These are phyloP conservation scores for Notodromas monacha DNA, from an alignment of 2,888 invertebrate genomes.

Conservation along the genomic window DNA sequence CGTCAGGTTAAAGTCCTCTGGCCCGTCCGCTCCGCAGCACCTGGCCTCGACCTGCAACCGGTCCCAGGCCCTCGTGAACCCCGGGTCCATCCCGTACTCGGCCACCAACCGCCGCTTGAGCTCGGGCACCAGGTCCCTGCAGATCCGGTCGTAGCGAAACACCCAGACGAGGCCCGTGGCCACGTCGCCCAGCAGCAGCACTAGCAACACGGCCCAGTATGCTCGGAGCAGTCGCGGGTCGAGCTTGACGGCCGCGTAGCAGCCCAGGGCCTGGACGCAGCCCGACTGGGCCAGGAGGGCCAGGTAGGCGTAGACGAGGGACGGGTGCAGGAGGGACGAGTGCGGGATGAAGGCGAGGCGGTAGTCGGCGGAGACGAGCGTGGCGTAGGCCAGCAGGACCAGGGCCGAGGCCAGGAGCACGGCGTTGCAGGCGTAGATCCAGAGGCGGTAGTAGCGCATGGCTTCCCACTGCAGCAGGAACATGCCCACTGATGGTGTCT, in stretches of 20 bases:
- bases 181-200: conserved; percentile 45
- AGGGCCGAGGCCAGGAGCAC: conserved; percentile 48
- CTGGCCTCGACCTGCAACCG: conserved; percentile 24
- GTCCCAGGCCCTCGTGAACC: conserved; percentile 23
- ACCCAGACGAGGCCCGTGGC: conserved; percentile 56
- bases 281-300: conserved; percentile 38
- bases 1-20: conserved; percentile 25
- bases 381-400: conserved; percentile 41
- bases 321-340: conserved; percentile 31
- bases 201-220: conserved; percentile 45
- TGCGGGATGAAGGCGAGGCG: conserved; percentile 10
- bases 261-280: conserved; percentile 28
- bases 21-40: conserved; percentile 45
- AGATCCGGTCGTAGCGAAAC: conserved; percentile 37
- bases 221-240: conserved; percentile 46
- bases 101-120: conserved; percentile 25
- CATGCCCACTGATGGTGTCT: too few species aligned
- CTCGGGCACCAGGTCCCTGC: conserved; percentile 34
- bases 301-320: conserved; percentile 48
- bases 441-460: conserved; percentile 26
- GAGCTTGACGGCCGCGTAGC: conserved; percentile 41
- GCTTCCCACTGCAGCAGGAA: conserved; percentile 13
- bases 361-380: conserved; percentile 17
- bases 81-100: conserved; percentile 35
- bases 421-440: conserved; percentile 72